Evolutionary conservation across 1,140 invertebrate genomes (phyloP).

Genomic region (Calycopis cecrops): DNA sequence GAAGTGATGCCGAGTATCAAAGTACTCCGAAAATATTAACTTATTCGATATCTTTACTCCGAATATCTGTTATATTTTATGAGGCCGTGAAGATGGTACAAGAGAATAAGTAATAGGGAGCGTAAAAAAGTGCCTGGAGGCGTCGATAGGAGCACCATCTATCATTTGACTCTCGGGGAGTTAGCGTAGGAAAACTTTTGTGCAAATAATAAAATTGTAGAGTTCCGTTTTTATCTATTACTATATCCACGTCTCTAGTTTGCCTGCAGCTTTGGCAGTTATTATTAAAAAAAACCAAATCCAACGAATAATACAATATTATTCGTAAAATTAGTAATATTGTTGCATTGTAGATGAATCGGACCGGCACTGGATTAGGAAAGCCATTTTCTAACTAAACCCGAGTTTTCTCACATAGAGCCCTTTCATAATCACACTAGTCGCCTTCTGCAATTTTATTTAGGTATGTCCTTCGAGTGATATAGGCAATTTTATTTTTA

Average conservation of each 20-base stretch:
- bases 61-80: slow-evolving; percentile 11
- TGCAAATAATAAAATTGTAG: background rate
- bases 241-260: background rate
- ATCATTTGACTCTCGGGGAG: slow-evolving; percentile 15
- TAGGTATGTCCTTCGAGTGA: no score
- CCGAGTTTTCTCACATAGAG: no score
- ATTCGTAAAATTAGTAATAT: no score
- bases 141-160: slow-evolving; percentile 16
- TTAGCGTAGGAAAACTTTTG: slow-evolving; percentile 1
- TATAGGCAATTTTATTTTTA: no score
- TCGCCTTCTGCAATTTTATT: no score
- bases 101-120: slow-evolving; percentile 14
- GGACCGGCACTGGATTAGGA: no score
- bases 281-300: no score
- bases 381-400: no score
- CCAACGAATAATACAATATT: no score
- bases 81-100: slow-evolving; percentile 13
- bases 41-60: slow-evolving; percentile 11
- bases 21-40: slow-evolving; percentile 17
- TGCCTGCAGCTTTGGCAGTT: no score
- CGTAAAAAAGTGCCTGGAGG: slow-evolving; percentile 13
- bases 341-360: no score
- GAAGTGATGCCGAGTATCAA: background rate
- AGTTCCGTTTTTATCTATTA: background rate
- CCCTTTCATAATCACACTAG: no score